Base-by-base conservation (phyloP, 2,113 vertebrate genomes). In the Bambusicola thoracicus region DNA sequence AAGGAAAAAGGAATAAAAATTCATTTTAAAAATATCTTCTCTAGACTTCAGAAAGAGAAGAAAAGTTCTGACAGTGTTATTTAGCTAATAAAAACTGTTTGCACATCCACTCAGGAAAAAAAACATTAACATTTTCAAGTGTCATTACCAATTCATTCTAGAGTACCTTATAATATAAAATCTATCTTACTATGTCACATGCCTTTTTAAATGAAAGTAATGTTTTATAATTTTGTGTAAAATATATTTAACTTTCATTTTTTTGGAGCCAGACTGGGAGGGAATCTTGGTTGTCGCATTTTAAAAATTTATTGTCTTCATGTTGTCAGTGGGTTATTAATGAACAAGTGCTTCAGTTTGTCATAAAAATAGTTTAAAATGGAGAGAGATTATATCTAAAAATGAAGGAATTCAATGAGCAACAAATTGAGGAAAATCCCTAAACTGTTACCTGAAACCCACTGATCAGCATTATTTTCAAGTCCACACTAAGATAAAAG, bases 1-100 rank as follows among this genome's bases (percentile, higher is more conserved):
- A 93, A 95, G 89, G 80, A 92, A 92, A 95, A 96, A 88, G 34
- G 20, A 86, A 85, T 74, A 34, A 91, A 83, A 94, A 87, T 22
- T 8, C 7, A 7, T n/a, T 84, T 73, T n/a, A n/a, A 75, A 94
- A 93, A 72, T 21, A 2, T 56, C 61, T 95, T 76, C 41, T 6
- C 2, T 1, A 4, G n/a, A 66, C 29, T 44, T 84, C 59, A 82
- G 58, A 83, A 89, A 66, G 46, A 27, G 72, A 89, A 18, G 11
- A 65, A 1, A 63, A 90, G n/a, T 82, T 85, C 40, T 36, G 20
- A 16, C 1, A 24, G 32, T 3, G 40, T 34, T 80, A 27, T 73
- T 56, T 41, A 77, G 53, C 17, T 44, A 53, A 62, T 8, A 89
- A 89, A 80, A 25, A 20, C 27, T n/a, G 36, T 22, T 1, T 74